A percentile compares a stretch with the other conserved stretches of the same genome.
Evolutionary conservation across 2,113 vertebrate species (phyloP).

Genomic region (Eulemur macaco): DNA sequence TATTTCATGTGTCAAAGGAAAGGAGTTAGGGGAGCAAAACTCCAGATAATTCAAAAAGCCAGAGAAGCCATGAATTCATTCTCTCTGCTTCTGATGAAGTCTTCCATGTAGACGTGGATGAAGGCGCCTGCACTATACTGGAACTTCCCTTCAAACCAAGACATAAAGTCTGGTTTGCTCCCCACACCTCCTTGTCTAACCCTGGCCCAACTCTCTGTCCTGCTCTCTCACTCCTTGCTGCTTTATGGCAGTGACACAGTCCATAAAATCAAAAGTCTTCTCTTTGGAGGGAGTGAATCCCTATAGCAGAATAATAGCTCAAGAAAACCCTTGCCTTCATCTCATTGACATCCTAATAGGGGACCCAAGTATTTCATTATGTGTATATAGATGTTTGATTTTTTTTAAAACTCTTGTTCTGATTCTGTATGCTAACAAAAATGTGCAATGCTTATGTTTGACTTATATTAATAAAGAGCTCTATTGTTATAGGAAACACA

Average conservation of each 20-base stretch:
- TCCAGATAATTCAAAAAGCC: neutral
- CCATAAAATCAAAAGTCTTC: neutral
- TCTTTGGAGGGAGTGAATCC: neutral
- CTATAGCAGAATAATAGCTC: neutral
- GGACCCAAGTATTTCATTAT: neutral
- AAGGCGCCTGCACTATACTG: neutral
- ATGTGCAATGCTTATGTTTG: neutral
- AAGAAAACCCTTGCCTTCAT: neutral
- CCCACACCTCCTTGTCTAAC: neutral
- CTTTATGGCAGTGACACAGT: neutral
- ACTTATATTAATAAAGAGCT: neutral
- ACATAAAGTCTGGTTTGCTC: neutral
- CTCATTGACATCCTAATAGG: neutral
- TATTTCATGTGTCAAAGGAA: neutral
- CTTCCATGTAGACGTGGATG: neutral
- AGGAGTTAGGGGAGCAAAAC: neutral
- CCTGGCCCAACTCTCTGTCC: neutral
- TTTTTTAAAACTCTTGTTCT: neutral
- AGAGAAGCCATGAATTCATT: neutral
- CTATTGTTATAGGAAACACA: conserved; percentile 6
- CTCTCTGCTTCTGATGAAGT: neutral
- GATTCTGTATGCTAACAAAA: conserved; percentile 22
- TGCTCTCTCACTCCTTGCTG: neutral
- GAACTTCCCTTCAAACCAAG: neutral
- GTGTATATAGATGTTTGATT: neutral